Conservation (phyloP, 2,888 invertebrate genomes). For the Myopa tessellatipennis region DNA sequence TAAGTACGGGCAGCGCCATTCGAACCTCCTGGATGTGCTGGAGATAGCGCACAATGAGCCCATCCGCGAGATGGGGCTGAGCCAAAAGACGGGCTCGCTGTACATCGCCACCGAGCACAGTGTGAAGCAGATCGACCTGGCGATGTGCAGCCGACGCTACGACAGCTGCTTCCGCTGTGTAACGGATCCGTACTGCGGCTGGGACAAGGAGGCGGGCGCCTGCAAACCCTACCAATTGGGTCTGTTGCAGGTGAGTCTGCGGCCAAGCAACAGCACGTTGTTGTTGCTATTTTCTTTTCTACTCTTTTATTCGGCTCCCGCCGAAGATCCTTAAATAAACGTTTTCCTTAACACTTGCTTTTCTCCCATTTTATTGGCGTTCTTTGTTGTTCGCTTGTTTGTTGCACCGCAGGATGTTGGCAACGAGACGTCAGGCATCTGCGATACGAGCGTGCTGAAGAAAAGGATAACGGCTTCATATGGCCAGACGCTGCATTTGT, state of each 20-base stretch:
- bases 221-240: slow-evolving; percentile 90
- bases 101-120: slow-evolving; percentile 90
- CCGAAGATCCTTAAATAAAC: slow-evolving; percentile 37
- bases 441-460: slow-evolving; percentile 88
- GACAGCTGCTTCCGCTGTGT: slow-evolving; percentile 93
- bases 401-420: slow-evolving; percentile 86
- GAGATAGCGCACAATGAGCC: slow-evolving; percentile 91
- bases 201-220: slow-evolving; percentile 89
- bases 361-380: slow-evolving; percentile 65
- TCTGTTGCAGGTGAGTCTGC: slow-evolving; percentile 70
- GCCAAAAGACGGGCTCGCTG: slow-evolving; percentile 86
- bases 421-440: slow-evolving; percentile 89
- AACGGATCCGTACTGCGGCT: slow-evolving; percentile 95
- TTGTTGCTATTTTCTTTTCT: not conserved
- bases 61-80: slow-evolving; percentile 88
- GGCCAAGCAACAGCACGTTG: not conserved
- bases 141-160: slow-evolving; percentile 90
- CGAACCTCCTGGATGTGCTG: slow-evolving; percentile 89
- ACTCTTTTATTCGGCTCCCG: too few relatives aligned
- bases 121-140: slow-evolving; percentile 89
- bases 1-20: slow-evolving; percentile 82
- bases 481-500: slow-evolving; percentile 92
- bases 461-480: slow-evolving; percentile 91
- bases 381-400: slow-evolving; percentile 18
- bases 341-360: slow-evolving; percentile 41